Conservation (phyloP, 1,140 invertebrate genomes). For the Heliconius hermathena region DNA sequence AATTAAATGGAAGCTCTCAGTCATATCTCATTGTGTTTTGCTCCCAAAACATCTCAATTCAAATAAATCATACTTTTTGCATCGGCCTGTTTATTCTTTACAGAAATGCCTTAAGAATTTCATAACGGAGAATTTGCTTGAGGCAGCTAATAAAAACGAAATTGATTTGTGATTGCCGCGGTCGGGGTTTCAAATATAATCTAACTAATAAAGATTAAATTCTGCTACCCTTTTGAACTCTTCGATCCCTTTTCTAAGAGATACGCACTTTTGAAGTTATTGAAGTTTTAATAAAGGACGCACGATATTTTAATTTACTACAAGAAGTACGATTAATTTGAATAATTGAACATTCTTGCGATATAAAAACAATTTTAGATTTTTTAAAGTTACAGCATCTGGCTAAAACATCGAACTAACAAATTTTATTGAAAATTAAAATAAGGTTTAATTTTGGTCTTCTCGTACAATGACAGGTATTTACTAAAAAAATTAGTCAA, state of each 20-base stretch:
- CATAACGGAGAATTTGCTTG: conserved; percentile 64
- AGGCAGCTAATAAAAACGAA: conserved; percentile 59
- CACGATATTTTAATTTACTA: neutral
- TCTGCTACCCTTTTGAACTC: conserved; percentile 18
- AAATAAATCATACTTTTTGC: conserved; percentile 24
- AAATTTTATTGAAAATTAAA: too few relatives aligned
- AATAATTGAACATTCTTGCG: neutral
- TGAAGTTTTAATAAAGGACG: conserved; percentile 14
- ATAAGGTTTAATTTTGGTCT: too few relatives aligned
- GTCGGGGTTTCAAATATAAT: conserved; percentile 38
- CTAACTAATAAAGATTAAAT: conserved; percentile 43
- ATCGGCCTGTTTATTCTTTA: conserved; percentile 18
- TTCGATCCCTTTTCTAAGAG: neutral
- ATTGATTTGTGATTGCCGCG: conserved; percentile 55
- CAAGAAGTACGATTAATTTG: neutral
- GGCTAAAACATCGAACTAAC: neutral
- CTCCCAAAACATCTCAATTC: conserved; percentile 15
- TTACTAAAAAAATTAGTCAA: too few relatives aligned
- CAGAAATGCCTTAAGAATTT: conserved; percentile 50
- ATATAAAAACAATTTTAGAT: too few relatives aligned
- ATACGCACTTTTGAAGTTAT: conserved; percentile 13
- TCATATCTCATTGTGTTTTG: conserved; percentile 15
- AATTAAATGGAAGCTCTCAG: neutral
- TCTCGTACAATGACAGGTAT: too few relatives aligned
- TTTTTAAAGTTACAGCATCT: neutral